These are phyloP conservation scores for Brachyptera putata DNA, from an alignment of 2,888 invertebrate species.

Conservation along the genomic window DNA sequence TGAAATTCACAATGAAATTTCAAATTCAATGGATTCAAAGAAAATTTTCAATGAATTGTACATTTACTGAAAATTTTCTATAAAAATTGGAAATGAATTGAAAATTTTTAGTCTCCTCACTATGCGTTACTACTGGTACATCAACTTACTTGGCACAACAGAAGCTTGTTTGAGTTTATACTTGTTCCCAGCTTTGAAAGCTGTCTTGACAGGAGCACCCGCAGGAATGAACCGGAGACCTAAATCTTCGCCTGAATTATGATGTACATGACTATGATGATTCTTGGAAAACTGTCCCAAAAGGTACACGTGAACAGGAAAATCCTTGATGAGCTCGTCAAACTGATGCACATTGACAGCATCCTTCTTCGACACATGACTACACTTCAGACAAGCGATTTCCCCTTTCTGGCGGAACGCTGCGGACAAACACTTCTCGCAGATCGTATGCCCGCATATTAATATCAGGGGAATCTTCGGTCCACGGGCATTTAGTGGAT, in stretches of 20 bases:
- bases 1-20: no score
- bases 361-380: not conserved
- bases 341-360: no score
- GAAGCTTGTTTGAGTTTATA: no score
- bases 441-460: not conserved
- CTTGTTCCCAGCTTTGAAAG: no score
- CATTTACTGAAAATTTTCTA: no score
- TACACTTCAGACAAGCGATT: not conserved
- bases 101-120: no score
- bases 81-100: no score
- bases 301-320: not conserved
- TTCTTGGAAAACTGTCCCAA: not conserved
- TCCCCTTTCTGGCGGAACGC: not conserved
- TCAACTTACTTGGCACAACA: no score
- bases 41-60: no score
- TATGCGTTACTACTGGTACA: no score
- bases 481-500: not conserved
- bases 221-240: not conserved
- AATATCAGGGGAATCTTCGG: not conserved
- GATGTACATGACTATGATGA: not conserved
- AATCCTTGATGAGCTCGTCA: not conserved
- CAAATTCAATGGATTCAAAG: no score
- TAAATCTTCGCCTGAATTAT: not conserved
- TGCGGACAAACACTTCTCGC: not conserved
- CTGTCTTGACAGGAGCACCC: no score